Conservation (phyloP, 2,113 vertebrate species). For the Clarias magur region DNA sequence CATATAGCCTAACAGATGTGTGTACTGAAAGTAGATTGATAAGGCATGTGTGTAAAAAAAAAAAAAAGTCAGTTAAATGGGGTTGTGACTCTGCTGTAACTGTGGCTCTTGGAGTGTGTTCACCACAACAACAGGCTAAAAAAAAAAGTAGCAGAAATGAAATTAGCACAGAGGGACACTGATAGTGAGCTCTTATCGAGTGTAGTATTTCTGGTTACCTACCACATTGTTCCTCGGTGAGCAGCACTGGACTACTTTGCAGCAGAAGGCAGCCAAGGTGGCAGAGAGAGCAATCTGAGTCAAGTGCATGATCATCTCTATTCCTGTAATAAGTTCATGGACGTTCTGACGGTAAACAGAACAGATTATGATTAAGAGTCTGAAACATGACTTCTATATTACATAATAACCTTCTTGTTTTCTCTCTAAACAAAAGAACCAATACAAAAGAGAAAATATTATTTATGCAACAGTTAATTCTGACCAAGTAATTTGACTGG, state of each 20-base stretch:
- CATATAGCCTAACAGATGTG: not conserved
- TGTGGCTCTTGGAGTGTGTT: constrained; percentile 45
- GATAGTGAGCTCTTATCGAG: not conserved
- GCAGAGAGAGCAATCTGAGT: constrained; percentile 63
- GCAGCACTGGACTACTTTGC: constrained; percentile 73
- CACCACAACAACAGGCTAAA: constrained; percentile 70
- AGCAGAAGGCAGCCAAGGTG: constrained; percentile 68
- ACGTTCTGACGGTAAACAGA: constrained; percentile 40
- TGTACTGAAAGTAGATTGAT: not conserved
- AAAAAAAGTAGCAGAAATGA: not conserved
- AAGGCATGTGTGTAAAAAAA: not conserved
- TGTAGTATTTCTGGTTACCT: constrained; percentile 39
- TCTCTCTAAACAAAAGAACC: not conserved
- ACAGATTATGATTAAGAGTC: not conserved
- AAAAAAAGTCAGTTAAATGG: not conserved
- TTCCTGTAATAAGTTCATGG: not conserved
- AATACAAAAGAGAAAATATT: not conserved
- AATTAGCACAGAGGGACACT: not conserved
- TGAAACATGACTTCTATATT: not conserved
- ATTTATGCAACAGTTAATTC: no score
- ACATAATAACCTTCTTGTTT: not conserved
- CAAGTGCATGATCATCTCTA: constrained; percentile 39
- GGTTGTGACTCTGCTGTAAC: constrained; percentile 31
- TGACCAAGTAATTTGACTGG: no score
- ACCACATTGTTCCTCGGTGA: constrained; percentile 60